Conservation (phyloP, 2,888 invertebrate genomes). For the Chymomyza amoena region DNA sequence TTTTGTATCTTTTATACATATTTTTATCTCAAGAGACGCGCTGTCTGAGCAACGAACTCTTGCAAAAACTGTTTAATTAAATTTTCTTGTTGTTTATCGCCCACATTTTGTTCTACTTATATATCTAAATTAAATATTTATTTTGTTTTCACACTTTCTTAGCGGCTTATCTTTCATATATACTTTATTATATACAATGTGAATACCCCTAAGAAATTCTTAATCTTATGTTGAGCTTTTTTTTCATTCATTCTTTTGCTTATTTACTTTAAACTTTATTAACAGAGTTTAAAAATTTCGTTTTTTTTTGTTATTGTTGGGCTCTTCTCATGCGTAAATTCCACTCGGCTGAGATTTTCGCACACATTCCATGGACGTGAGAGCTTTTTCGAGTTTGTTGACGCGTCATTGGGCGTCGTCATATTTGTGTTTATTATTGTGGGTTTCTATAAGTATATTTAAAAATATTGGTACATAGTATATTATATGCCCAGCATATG, state of each 20-base stretch:
- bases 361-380: slow-evolving; percentile 32
- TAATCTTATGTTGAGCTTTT: neutral
- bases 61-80: neutral
- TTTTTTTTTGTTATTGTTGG: slow-evolving; percentile 7
- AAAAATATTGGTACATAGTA: neutral
- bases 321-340: slow-evolving; percentile 55
- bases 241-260: neutral
- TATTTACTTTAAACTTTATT: neutral
- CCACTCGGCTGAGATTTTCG: slow-evolving; percentile 8
- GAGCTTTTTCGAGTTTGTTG: slow-evolving; percentile 31
- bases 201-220: neutral
- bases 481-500: slow-evolving; percentile 12
- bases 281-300: neutral
- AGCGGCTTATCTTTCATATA: neutral
- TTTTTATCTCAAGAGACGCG: neutral
- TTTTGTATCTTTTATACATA: neutral
- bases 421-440: slow-evolving; percentile 6
- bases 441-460: slow-evolving; percentile 13
- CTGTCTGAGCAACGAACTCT: neutral
- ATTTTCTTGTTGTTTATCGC: neutral
- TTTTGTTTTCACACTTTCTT: neutral
- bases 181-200: neutral
- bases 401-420: slow-evolving; percentile 49
- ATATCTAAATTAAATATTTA: neutral
- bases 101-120: neutral